Percentiles rank a stretch among this genome's conserved stretches.
These are phyloP conservation scores for Papilio protenor DNA, from an alignment of 2,888 invertebrate genomes.

Conservation along the genomic window DNA sequence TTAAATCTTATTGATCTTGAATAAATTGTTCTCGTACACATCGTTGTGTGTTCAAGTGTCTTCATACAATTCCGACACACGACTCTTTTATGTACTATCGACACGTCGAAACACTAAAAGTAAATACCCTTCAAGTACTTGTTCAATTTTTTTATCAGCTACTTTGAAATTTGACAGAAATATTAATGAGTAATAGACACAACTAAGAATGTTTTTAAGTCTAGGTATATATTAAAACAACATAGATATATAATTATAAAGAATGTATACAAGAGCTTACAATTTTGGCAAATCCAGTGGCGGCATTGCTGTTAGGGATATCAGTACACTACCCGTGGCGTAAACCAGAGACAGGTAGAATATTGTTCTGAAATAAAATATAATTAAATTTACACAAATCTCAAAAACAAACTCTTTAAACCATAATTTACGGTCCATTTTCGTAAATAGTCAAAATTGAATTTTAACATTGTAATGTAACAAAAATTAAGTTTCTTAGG, in stretches of 20 bases:
- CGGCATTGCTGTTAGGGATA: constrained; percentile 88
- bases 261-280: constrained; percentile 64
- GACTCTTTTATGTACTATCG: too few species aligned
- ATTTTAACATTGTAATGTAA: too few species aligned
- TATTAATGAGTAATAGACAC: not conserved
- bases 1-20: not conserved
- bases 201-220: not conserved
- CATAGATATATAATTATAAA: not conserved
- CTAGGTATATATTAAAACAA: not conserved
- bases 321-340: constrained; percentile 90
- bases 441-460: not conserved
- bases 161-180: too few species aligned
- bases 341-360: constrained; percentile 95
- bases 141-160: too few species aligned
- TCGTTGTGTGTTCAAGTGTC: not conserved
- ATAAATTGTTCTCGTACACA: not conserved
- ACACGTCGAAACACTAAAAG: too few species aligned
- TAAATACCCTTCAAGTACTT: too few species aligned
- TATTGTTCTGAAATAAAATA: constrained; percentile 87
- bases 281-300: constrained; percentile 84
- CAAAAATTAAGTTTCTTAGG: too few species aligned
- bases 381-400: constrained; percentile 7
- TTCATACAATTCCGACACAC: not conserved
- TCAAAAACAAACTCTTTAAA: not conserved
- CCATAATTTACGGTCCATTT: not conserved